Conservation (phyloP, 2,113 vertebrate species). For the Osmerus mordax region DNA sequence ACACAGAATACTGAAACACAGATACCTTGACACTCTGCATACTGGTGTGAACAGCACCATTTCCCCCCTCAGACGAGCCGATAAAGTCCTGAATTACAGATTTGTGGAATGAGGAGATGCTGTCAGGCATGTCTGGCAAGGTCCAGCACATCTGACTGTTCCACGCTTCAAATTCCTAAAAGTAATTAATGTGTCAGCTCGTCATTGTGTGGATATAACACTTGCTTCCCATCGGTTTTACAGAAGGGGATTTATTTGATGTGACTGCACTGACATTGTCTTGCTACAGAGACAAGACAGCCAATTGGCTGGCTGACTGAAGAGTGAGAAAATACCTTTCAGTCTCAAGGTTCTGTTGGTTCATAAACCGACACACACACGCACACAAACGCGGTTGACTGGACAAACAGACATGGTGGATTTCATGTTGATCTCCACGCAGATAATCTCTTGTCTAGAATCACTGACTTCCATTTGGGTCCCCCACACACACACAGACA, state of each 20-base stretch:
- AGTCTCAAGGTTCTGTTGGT: slow-evolving; percentile 24
- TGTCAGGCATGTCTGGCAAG: background rate
- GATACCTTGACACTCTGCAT: no score
- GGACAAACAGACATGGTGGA: slow-evolving; percentile 9
- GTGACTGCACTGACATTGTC: slow-evolving; percentile 15
- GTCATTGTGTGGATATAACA: background rate
- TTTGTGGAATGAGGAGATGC: no score
- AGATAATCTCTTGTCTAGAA: no score
- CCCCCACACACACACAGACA: no score
- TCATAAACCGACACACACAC: slow-evolving; percentile 25
- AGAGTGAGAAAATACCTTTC: slow-evolving; percentile 16
- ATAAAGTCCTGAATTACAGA: no score
- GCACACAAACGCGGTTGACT: slow-evolving; percentile 9
- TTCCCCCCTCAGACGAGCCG: no score
- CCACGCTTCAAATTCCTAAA: background rate
- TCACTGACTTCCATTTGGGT: no score
- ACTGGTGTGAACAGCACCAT: no score
- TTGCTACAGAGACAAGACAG: background rate
- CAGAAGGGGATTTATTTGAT: background rate
- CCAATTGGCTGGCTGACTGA: background rate
- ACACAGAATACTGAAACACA: no score
- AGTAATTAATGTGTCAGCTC: background rate
- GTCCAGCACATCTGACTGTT: background rate
- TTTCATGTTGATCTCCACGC: no score
- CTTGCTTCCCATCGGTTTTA: background rate